Base-by-base conservation (phyloP, 2,113 vertebrate species). In the Apaloderma vittatum region DNA sequence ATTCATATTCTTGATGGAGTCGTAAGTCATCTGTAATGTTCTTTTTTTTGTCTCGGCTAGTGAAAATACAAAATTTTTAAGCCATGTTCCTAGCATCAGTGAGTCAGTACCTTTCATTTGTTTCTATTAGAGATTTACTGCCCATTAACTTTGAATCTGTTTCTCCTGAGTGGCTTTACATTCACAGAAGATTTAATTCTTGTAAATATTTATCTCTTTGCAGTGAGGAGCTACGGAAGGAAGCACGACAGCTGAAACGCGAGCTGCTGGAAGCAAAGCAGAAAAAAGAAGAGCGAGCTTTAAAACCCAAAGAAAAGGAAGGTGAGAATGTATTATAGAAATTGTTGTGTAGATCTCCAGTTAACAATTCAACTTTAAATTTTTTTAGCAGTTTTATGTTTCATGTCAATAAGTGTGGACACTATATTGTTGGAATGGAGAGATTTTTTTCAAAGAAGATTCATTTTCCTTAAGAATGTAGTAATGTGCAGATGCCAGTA, bases 161-260 rank as follows among this genome's bases (percentile, higher is more conserved):
- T 97, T 91, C 76, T 97, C 45, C 65, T 96, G 55, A 94, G 29
- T 63, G 57, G 17, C 51, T 93, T 88, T 92, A 77, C 78, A 86
- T 83, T 88, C 51, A 85, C 49, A 85, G 37, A 83, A 74, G 94
- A 82, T 80, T 92, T 77, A 86, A 87, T 54, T 94, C 23, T 74
- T 36, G 26, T 90, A 89, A 96, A 92, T 97, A 61, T 89, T 97
- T 81, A 93, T 97, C 58, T 92, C n/a, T 94, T 98, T 95, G 9
- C 96, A 99, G 99, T 76, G 99, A 99, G 86, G 99, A 99, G 87
- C 97, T 99, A 55, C 98, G 99, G 52, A 99, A 99, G 97, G 99
- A 99, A 98, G 98, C 95, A 1, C 99, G 99, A 22, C 99, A 99
- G 87, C 88, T 99, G 98, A 99, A 99, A 97, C 99, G 99, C 82